These are phyloP conservation scores for Mungos mungo DNA, from an alignment of 2,113 vertebrate genomes.

Conservation along the genomic window DNA sequence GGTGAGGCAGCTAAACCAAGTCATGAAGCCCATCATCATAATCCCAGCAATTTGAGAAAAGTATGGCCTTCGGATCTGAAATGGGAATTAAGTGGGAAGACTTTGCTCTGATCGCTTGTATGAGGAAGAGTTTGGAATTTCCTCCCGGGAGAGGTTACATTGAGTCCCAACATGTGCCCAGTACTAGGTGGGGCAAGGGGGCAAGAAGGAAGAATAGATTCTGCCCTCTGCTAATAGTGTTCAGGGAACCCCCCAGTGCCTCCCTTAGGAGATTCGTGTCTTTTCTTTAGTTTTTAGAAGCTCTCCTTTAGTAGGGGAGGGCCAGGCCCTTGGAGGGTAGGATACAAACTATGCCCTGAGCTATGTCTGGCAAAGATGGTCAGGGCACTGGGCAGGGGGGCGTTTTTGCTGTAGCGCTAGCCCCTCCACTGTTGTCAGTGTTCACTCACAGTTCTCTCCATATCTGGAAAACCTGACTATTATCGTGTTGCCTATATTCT, in stretches of 20 bases:
- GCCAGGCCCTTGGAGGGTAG: neutral
- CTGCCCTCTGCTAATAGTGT: neutral
- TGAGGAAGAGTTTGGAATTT: neutral
- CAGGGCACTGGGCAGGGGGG: neutral
- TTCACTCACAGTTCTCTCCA: neutral
- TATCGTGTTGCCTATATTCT: neutral
- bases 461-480: neutral
- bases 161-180: neutral
- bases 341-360: neutral
- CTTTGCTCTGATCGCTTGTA: neutral
- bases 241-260: neutral
- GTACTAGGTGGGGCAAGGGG: neutral
- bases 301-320: neutral
- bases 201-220: neutral
- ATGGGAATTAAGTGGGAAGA: neutral
- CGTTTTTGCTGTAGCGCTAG: neutral
- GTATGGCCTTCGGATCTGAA: neutral
- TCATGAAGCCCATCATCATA: no score
- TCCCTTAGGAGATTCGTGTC: neutral
- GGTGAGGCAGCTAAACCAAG: neutral
- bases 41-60: neutral
- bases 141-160: neutral
- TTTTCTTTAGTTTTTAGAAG: neutral
- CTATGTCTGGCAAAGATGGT: neutral
- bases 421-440: neutral